Conservation (phyloP, 1,140 invertebrate species). For the Dinothrombium tinctorium region DNA sequence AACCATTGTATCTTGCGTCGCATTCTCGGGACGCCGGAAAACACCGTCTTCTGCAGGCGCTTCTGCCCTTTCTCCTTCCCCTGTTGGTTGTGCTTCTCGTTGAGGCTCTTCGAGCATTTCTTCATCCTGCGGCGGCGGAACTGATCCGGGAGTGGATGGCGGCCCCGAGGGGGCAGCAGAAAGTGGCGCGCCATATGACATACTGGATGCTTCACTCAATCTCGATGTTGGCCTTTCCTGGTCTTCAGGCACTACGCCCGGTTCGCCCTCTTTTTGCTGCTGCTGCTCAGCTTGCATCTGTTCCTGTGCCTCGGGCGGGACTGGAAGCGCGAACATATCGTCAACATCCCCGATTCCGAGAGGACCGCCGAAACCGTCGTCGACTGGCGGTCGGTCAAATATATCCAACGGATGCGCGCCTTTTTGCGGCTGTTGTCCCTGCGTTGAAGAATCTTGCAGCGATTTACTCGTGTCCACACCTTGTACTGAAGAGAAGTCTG, state of each 20-base stretch:
- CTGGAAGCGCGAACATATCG: slow-evolving; percentile 11
- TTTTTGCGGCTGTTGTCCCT: not conserved
- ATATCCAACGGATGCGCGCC: slow-evolving; percentile 6
- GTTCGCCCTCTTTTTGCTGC: not conserved
- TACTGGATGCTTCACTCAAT: slow-evolving; percentile 3
- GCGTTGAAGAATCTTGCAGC: not conserved
- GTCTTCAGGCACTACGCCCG: not conserved
- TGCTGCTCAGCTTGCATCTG: slow-evolving; percentile 5
- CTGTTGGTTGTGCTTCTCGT: slow-evolving; percentile 2
- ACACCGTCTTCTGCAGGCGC: not conserved
- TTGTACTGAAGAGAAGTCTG: slow-evolving; percentile 8
- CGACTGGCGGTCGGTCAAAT: slow-evolving; percentile 22
- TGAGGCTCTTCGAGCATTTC: not conserved
- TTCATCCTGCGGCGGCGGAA: slow-evolving; percentile 1
- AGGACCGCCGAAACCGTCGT: slow-evolving; percentile 74
- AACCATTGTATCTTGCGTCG: slow-evolving; percentile 11
- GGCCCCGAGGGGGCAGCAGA: slow-evolving; percentile 8
- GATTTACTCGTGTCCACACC: slow-evolving; percentile 1
- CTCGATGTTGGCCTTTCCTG: slow-evolving; percentile 10
- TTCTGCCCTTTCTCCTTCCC: slow-evolving; percentile 6
- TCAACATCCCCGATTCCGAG: slow-evolving; percentile 22
- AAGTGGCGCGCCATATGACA: slow-evolving; percentile 8
- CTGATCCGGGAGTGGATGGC: not conserved
- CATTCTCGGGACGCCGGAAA: not conserved
- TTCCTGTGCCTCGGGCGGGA: slow-evolving; percentile 6